Conservation (phyloP, 2,888 invertebrate species). For the Netelia melanura region DNA sequence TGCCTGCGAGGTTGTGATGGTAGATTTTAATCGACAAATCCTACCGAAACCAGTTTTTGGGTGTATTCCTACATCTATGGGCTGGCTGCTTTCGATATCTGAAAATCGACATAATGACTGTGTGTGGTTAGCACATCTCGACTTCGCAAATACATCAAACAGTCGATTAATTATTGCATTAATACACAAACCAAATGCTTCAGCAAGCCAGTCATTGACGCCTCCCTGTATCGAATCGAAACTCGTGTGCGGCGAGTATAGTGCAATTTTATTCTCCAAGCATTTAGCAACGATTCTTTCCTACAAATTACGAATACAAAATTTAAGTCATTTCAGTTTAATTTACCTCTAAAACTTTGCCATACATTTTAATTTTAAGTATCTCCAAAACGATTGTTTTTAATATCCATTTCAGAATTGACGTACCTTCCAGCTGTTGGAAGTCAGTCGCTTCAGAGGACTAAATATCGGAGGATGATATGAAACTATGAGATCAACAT, state of each 20-base stretch:
- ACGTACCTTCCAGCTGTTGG: slow-evolving; percentile 88
- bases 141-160: slow-evolving; percentile 29
- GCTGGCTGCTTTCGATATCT: slow-evolving; percentile 78
- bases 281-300: slow-evolving; percentile 93
- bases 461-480: slow-evolving; percentile 98
- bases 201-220: slow-evolving; percentile 97
- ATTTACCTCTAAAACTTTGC: not conserved
- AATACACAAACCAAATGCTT: slow-evolving; percentile 86
- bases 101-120: slow-evolving; percentile 17
- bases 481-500: slow-evolving; percentile 93
- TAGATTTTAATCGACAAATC: slow-evolving; percentile 85
- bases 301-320: slow-evolving; percentile 83
- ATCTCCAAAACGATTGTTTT: not conserved
- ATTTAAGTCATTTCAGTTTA: not conserved
- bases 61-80: slow-evolving; percentile 76
- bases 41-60: slow-evolving; percentile 87
- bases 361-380: not conserved
- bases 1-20: slow-evolving; percentile 87
- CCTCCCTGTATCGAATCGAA: slow-evolving; percentile 94
- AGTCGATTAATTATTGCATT: not conserved
- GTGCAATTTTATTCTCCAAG: slow-evolving; percentile 93
- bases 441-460: slow-evolving; percentile 91
- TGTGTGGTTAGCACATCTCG: not conserved
- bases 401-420: not conserved
- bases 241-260: slow-evolving; percentile 97